phyloP scores from a whole-genome alignment of 2,888 invertebrate genomes.

The Mayetiola destructor region DNA sequence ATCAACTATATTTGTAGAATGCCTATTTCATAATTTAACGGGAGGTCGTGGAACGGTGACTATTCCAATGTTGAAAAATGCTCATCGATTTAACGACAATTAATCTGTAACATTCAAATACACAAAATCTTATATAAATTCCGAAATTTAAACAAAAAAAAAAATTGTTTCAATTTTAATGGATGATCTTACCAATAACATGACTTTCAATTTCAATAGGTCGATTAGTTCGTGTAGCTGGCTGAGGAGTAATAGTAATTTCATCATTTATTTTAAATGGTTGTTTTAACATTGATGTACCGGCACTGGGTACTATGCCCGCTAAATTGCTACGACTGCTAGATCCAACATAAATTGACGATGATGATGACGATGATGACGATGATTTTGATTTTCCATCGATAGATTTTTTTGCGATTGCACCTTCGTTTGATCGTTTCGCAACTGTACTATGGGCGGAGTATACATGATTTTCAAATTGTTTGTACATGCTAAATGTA shows the following conservation, averaged over 20 bases:
- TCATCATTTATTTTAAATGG: conserved; percentile 79
- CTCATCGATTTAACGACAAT: not conserved
- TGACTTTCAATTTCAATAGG: conserved; percentile 31
- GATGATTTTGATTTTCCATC: conserved; percentile 44
- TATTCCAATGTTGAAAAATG: not conserved
- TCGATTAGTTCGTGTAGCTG: conserved; percentile 37
- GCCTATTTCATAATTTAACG: not conserved
- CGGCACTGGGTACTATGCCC: conserved; percentile 20
- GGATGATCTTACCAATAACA: conserved; percentile 12
- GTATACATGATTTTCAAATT: conserved; percentile 87
- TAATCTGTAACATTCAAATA: not conserved
- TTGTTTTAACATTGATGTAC: conserved; percentile 58
- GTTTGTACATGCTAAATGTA: conserved; percentile 89
- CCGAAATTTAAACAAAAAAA: not conserved
- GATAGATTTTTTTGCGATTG: conserved; percentile 74
- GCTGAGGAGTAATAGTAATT: conserved; percentile 78
- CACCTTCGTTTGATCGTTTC: conserved; percentile 72
- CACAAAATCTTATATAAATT: not conserved
- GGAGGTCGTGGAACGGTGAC: not conserved
- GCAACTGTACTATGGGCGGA: conserved; percentile 84
- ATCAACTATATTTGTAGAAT: conserved; percentile 1
- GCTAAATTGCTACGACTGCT: conserved; percentile 18
- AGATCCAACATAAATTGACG: conserved; percentile 15
- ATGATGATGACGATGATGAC: conserved; percentile 23
- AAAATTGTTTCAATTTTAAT: not conserved